A percentile compares a stretch with the other conserved stretches of the same genome.
Evolutionary conservation across 2,888 invertebrate species (phyloP).

Genomic region (Clusia tigrina): DNA sequence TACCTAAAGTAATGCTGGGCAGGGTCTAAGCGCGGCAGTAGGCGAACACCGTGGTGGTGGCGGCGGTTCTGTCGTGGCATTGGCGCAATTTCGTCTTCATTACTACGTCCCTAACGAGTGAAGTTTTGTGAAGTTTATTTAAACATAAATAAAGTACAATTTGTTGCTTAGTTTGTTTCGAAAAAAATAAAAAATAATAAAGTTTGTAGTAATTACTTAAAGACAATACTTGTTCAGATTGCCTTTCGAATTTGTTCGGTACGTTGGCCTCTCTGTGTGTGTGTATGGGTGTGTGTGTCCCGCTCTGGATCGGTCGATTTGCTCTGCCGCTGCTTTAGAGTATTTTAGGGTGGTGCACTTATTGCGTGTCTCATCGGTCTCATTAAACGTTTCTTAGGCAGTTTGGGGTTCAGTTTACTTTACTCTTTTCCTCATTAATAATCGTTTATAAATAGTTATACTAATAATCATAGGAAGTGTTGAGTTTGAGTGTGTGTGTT

Average conservation of each 20-base stretch:
- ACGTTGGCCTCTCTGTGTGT: not conserved
- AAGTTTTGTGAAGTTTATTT: not conserved
- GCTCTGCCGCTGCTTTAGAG: slow-evolving; percentile 36
- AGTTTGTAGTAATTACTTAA: not conserved
- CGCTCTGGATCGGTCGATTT: too few relatives aligned
- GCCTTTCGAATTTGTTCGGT: slow-evolving; percentile 1
- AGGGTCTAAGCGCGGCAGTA: not conserved
- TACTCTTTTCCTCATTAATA: not conserved
- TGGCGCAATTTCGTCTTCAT: not conserved
- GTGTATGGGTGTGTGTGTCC: not conserved
- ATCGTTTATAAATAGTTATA: not conserved
- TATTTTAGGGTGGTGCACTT: slow-evolving; percentile 52
- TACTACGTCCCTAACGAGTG: not conserved
- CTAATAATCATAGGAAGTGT: slow-evolving; percentile 17
- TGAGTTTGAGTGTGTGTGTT: not conserved
- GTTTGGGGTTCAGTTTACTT: slow-evolving; percentile 31
- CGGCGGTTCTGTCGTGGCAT: not conserved
- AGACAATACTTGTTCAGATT: slow-evolving; percentile 2
- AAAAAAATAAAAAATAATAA: not conserved
- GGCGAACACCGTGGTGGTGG: not conserved
- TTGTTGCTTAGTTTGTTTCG: not conserved
- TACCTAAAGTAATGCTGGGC: slow-evolving; percentile 35
- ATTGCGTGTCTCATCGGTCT: too few relatives aligned
- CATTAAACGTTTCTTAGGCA: slow-evolving; percentile 45
- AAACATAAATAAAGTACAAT: too few relatives aligned